Evolutionary conservation across 2,797 vertebrate species (phyloP).

Genomic region (Phalloptychus januarius): DNA sequence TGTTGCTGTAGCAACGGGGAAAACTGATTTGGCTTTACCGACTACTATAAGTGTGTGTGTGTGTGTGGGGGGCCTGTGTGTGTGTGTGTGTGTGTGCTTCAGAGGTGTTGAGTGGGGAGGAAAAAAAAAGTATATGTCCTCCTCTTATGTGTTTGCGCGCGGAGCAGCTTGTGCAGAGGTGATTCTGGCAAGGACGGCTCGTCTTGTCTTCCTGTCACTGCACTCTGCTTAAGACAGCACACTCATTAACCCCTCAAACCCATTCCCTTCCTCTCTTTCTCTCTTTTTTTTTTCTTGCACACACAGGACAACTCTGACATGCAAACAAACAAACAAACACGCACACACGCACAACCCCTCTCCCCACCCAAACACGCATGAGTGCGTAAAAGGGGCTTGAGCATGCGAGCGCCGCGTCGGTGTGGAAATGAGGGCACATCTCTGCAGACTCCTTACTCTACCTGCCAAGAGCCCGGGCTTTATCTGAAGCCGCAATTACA

Average conservation of each 20-base stretch:
- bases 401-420: conserved; percentile 26
- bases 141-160: conserved; percentile 20
- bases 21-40: conserved; percentile 88
- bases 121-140: conserved; percentile 15
- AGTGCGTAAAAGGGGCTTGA: conserved; percentile 52
- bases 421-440: conserved; percentile 77
- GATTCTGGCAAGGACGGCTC: conserved; percentile 75
- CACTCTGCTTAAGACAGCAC: conserved; percentile 74
- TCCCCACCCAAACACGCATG: conserved; percentile 41
- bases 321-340: conserved; percentile 7
- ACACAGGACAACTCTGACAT: not conserved
- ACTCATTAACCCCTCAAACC: conserved; percentile 80
- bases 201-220: conserved; percentile 72
- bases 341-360: conserved; percentile 33
- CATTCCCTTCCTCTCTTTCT: conserved; percentile 24
- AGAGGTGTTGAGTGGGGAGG: conserved; percentile 47
- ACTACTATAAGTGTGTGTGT: conserved; percentile 31
- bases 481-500: conserved; percentile 77
- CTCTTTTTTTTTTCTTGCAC: not conserved
- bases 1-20: conserved; percentile 94
- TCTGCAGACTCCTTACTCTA: conserved; percentile 77
- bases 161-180: conserved; percentile 65
- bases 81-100: conserved; percentile 30
- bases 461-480: conserved; percentile 74
- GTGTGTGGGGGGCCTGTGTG: not conserved